Evolutionary conservation across 2,888 invertebrate species (phyloP), one percentile per base, ranked within the genome.

Genomic region (Melanostoma mellinum): DNA sequence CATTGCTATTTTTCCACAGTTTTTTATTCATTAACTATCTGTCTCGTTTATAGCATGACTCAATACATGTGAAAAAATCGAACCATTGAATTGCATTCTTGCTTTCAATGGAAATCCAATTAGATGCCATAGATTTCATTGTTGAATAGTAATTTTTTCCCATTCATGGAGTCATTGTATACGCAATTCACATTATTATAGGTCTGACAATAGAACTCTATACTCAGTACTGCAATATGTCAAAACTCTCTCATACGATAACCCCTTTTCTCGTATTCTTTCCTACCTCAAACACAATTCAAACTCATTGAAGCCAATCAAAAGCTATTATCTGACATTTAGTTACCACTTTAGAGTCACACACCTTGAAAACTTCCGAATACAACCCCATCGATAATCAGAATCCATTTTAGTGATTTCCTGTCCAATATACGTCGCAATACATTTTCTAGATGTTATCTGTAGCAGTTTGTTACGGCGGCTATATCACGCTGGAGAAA

Each of bases 261-360:
- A 20, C 20, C 9, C n/a, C 36, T n/a, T 40, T 6, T 3, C 10
- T 8, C 9, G 38, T 38, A 9, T 32, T 3, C 40, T n/a, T 20
- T 30, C n/a, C 32, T 48, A 52, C 20, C 9, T 33, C 4, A 4
- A 52, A 77, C 44, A 48, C 20, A 73, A 74, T 58, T 76, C 65
- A 40, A 72, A 63, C 44, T 50, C 76, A 68, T 48, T 40, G 56
- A 61, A 77, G 72, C 72, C 44, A 68, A 82, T 72, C 81, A 60
- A 82, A 76, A 76, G 55, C 48, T 63, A 82, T 82, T 81, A 81
- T 60, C 67, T 75, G 67, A 67, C 55, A 60, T 48, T 50, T 58
- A 67, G 58, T 61, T 58, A 61, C 50, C 72, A 46, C 56, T 60
- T 61, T 72, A 76, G 40, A 67, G 61, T 81, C 67, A 36, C 76